These are phyloP conservation scores for Mylabris phalerata DNA, from an alignment of 1,140 invertebrate genomes.

Conservation along the genomic window DNA sequence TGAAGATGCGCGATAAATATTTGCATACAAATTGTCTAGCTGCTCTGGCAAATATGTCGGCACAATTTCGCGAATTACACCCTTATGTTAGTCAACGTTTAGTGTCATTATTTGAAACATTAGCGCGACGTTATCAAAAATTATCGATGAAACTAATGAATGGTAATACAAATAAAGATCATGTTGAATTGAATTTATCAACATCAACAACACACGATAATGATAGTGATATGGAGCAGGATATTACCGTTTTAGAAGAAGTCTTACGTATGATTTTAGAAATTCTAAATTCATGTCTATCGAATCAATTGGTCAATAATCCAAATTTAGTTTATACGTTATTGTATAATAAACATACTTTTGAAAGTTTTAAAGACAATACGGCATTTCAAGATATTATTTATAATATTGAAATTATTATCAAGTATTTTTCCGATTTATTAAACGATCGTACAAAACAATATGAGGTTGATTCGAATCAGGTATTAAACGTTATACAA, in stretches of 20 bases:
- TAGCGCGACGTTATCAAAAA: conserved; percentile 66
- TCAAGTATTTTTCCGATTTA: conserved; percentile 42
- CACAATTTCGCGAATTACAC: conserved; percentile 88
- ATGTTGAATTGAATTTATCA: conserved; percentile 2
- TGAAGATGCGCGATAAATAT: conserved; percentile 94
- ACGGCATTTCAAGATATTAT: conserved; percentile 91
- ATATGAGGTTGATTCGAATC: conserved; percentile 67
- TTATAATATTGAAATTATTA: conserved; percentile 91
- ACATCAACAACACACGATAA: conserved; percentile 16
- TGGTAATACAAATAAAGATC: conserved; percentile 29
- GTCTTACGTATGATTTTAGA: conserved; percentile 93
- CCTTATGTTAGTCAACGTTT: conserved; percentile 94
- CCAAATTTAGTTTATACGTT: conserved; percentile 93
- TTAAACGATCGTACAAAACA: conserved; percentile 34
- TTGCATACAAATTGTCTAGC: conserved; percentile 95
- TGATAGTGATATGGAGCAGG: conserved; percentile 59
- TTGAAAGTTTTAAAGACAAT: conserved; percentile 80
- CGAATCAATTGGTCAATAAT: conserved; percentile 82
- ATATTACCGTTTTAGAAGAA: conserved; percentile 93
- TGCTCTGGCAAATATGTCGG: conserved; percentile 96
- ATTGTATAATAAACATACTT: conserved; percentile 88
- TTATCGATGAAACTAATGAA: conserved; percentile 31
- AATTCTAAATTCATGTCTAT: conserved; percentile 90
- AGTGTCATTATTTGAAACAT: conserved; percentile 79
- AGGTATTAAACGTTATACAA: conserved; percentile 81